Conservation (phyloP, 2,797 vertebrate genomes). For the Chloroceryle inda region DNA sequence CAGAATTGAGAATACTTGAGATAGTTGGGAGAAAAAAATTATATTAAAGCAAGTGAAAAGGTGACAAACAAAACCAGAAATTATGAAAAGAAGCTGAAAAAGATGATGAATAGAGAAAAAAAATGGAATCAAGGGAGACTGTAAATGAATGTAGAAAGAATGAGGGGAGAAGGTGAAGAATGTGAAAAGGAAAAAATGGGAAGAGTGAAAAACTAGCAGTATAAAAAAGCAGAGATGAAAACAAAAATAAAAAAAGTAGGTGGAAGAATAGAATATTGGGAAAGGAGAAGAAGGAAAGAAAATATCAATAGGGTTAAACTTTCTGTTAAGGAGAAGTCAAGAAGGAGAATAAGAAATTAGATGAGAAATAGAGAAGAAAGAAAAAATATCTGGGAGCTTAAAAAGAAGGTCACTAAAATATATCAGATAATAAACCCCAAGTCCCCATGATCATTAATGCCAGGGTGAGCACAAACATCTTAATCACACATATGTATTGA, state of each 20-base stretch:
- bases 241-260: not conserved
- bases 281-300: not conserved
- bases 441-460: not conserved
- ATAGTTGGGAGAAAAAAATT: not conserved
- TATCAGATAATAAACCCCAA: not conserved
- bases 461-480: not conserved
- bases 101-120: not conserved
- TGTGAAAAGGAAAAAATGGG: not conserved
- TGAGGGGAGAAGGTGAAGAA: not conserved
- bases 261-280: not conserved
- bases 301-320: not conserved
- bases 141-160: not conserved
- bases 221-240: not conserved
- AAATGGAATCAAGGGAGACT: not conserved
- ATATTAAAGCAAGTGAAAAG: not conserved
- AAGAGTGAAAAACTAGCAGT: not conserved
- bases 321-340: not conserved
- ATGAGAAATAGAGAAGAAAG: not conserved
- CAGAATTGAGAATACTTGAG: not conserved
- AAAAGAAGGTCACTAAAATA: not conserved
- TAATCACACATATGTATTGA: not conserved
- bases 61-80: not conserved
- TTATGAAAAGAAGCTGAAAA: not conserved
- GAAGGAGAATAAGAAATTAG: not conserved
- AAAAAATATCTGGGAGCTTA: not conserved